Conservation (phyloP, 2,888 invertebrate species). For the Eupithecia insigniata region DNA sequence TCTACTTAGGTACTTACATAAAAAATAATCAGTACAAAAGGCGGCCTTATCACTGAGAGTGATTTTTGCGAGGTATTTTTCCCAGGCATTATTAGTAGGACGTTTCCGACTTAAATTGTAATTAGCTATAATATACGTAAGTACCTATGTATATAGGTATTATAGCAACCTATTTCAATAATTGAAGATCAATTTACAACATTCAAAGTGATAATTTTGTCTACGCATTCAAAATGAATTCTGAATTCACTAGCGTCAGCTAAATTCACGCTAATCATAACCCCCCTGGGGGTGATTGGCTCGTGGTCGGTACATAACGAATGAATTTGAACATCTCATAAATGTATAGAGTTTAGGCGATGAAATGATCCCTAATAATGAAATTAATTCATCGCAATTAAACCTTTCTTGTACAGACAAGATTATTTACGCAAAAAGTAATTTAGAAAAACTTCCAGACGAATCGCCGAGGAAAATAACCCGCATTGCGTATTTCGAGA, state of each 20-base stretch:
- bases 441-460: slow-evolving; percentile 58
- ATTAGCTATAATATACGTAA: no score
- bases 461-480: slow-evolving; percentile 37
- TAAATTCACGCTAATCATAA: background rate
- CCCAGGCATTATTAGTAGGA: no score
- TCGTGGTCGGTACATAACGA: background rate
- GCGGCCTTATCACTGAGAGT: no score
- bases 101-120: background rate
- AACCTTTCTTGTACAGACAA: slow-evolving; percentile 44
- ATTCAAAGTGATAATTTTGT: background rate
- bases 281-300: background rate
- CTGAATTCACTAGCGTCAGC: background rate
- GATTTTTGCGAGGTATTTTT: no score
- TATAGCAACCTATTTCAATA: background rate
- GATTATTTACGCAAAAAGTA: slow-evolving; percentile 54
- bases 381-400: slow-evolving; percentile 41
- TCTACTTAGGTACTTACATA: background rate
- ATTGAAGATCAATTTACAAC: background rate
- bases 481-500: slow-evolving; percentile 47
- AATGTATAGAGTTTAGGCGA: slow-evolving; percentile 13
- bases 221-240: background rate
- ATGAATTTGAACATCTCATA: background rate
- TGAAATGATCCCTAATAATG: slow-evolving; percentile 29
- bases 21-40: no score
- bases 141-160: no score